Evolutionary conservation across 2,113 vertebrate genomes (phyloP).

Genomic region (Vidua macroura): DNA sequence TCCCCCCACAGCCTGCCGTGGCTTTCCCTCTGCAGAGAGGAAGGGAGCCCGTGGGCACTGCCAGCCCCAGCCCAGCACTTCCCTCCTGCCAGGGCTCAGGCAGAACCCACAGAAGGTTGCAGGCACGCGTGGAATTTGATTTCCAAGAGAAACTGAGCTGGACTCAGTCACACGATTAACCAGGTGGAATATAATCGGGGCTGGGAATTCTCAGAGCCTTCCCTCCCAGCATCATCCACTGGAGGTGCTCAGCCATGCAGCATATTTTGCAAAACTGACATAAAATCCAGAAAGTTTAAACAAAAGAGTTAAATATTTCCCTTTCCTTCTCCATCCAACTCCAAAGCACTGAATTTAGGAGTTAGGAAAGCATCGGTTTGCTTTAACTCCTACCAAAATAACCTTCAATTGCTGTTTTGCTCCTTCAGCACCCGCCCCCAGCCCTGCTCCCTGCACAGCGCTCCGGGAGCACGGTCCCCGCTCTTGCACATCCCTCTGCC

Average conservation of each 20-base stretch:
- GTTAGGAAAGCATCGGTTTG: neutral
- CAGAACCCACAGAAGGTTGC: neutral
- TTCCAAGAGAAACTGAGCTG: neutral
- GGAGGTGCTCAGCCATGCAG: neutral
- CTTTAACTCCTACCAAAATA: neutral
- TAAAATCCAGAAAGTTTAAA: neutral
- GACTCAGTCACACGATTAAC: fast-evolving
- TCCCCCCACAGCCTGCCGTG: fast-evolving
- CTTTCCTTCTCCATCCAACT: neutral
- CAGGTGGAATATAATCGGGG: fast-evolving
- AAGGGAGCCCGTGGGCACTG: neutral
- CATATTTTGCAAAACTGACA: neutral
- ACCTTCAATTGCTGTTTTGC: neutral
- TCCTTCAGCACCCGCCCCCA: neutral
- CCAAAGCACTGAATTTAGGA: neutral
- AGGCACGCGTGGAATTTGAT: neutral
- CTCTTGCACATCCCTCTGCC: neutral
- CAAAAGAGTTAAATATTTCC: neutral
- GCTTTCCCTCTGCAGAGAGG: neutral
- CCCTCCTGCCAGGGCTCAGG: neutral
- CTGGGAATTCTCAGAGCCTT: neutral
- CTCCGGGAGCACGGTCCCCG: neutral
- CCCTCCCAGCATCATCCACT: neutral
- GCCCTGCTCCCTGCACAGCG: neutral
- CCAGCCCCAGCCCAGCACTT: neutral